Conservation (phyloP, 1,140 invertebrate genomes). For the Drosophila erecta region DNA sequence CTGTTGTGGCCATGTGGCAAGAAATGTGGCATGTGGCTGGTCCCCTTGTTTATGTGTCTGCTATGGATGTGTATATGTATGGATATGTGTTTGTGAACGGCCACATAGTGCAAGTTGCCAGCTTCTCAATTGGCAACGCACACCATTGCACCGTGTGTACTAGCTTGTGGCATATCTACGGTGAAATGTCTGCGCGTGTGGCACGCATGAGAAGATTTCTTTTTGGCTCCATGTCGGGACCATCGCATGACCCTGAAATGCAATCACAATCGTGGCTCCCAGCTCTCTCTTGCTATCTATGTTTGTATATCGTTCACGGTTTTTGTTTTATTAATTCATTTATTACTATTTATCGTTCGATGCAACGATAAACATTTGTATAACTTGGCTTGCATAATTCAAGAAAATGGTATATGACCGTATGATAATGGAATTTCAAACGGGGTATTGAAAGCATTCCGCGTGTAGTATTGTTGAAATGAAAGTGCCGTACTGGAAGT, state of each 20-base stretch:
- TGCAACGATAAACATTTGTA: too few species aligned
- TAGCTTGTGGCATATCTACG: conserved; percentile 39
- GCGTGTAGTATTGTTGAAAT: too few species aligned
- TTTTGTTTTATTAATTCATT: too few species aligned
- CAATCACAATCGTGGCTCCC: conserved; percentile 11
- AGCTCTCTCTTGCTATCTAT: conserved; percentile 1
- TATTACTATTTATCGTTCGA: too few species aligned
- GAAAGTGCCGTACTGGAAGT: too few species aligned
- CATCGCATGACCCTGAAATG: conserved; percentile 40
- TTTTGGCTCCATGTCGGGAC: conserved; percentile 38
- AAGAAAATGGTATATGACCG: too few species aligned
- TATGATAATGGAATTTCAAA: too few species aligned
- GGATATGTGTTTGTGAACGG: neutral
- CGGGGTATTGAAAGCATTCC: too few species aligned
- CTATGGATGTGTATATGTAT: conserved; percentile 1
- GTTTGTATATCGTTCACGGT: neutral
- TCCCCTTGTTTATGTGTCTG: conserved; percentile 40
- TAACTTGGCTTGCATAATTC: too few species aligned
- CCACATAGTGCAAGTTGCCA: conserved; percentile 19
- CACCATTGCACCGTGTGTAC: conserved; percentile 9
- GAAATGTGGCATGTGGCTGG: conserved; percentile 28
- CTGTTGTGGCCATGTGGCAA: conserved; percentile 27
- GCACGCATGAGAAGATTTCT: conserved; percentile 45
- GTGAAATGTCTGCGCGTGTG: conserved; percentile 44
- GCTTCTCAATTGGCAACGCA: conserved; percentile 22